These are phyloP conservation scores for Ophraella communa DNA, from an alignment of 2,888 invertebrate species.

Conservation along the genomic window DNA sequence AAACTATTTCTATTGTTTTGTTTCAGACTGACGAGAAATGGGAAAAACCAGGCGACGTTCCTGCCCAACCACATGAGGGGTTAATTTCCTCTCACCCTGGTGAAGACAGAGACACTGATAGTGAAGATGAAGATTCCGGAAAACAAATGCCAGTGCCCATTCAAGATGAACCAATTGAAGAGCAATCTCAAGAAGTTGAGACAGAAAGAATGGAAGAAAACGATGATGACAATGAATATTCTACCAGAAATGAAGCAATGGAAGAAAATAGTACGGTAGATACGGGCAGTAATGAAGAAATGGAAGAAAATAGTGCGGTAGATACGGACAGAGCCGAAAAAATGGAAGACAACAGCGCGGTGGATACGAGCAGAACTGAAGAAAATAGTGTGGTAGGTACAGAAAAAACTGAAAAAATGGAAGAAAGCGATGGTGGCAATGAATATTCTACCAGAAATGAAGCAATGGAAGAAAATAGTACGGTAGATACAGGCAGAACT, in stretches of 20 bases:
- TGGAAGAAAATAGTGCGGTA: too few relatives aligned
- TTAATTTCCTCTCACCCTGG: constrained; percentile 73
- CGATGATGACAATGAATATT: constrained; percentile 23
- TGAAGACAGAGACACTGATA: constrained; percentile 68
- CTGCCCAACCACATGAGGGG: constrained; percentile 63
- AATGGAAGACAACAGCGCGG: too few relatives aligned
- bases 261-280: constrained; percentile 35
- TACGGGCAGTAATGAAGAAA: too few relatives aligned
- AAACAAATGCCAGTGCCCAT: constrained; percentile 54
- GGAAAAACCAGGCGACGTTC: constrained; percentile 69
- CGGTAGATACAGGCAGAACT: constrained; percentile 47
- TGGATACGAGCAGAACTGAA: too few relatives aligned
- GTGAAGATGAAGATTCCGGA: constrained; percentile 62
- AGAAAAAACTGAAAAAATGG: constrained; percentile 4
- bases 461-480: constrained; percentile 20
- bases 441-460: constrained; percentile 17
- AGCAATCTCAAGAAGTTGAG: constrained; percentile 21
- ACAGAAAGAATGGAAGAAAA: constrained; percentile 10
- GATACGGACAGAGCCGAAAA: too few relatives aligned
- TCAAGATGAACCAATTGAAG: constrained; percentile 56
- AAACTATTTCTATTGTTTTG: not conserved
- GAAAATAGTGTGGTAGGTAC: too few relatives aligned
- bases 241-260: constrained; percentile 22
- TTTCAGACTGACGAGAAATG: constrained; percentile 60
- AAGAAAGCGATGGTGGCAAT: constrained; percentile 25